phyloP scores from a whole-genome alignment of 2,888 invertebrate species.

The Heteromurus nitidus region DNA sequence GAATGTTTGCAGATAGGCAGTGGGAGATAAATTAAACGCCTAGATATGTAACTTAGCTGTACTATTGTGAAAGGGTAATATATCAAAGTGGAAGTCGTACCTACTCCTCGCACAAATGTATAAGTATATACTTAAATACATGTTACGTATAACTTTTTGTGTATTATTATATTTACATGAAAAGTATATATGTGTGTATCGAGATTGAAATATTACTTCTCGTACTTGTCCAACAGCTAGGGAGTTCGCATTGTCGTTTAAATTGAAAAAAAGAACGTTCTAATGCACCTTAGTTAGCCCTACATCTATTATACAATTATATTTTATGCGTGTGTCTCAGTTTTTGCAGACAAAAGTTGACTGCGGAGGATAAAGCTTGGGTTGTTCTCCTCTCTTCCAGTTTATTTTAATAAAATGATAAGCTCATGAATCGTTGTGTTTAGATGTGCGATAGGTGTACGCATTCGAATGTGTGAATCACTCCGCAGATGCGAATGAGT shows the following conservation, averaged over 20 bases:
- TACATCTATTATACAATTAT: background rate
- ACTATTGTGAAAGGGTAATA: constrained; percentile 29
- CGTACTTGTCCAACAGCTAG: background rate
- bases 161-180: background rate
- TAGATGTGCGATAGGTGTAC: background rate
- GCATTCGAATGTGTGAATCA: no score
- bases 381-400: background rate
- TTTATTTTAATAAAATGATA: background rate
- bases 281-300: background rate
- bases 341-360: background rate
- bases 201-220: background rate
- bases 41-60: constrained; percentile 39
- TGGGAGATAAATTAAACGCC: constrained; percentile 29
- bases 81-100: constrained; percentile 21
- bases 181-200: constrained; percentile 31
- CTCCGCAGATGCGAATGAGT: background rate
- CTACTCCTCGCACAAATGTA: background rate
- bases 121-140: no score
- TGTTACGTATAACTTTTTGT: background rate
- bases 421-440: background rate
- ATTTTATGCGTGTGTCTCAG: constrained; percentile 3
- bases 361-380: background rate
- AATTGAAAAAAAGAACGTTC: background rate
- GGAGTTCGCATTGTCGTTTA: background rate
- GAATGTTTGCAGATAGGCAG: constrained; percentile 42